Base-by-base conservation (phyloP, 1,140 invertebrate genomes). In the Charaxes varanes region DNA sequence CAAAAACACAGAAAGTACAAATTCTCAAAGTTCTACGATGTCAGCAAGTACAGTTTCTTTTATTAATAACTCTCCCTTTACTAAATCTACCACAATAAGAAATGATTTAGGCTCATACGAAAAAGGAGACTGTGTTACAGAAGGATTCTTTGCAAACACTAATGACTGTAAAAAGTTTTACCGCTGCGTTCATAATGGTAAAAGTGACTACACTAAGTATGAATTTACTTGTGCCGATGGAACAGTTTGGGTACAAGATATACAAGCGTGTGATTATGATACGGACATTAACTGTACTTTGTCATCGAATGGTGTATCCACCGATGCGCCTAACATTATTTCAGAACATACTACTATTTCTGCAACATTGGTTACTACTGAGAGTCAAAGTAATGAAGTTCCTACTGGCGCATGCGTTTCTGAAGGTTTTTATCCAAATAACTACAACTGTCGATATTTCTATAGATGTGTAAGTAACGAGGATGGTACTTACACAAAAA, bases 231-330 rank as follows among this genome's bases (percentile, higher is more conserved):
- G 92, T 68, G 90, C 89, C 7, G 80, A 86, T 41, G 91, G 91
- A 40, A 94, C 92, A 1, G 87, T 91, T 32, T 94, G 91, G 90
- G 91, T 93, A 72, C 86, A 88, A 53, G 71, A 87, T 8, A 77
- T 87, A 33, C 78, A 87, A 69, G 86, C 85, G 10, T 94, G 92
- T 68, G 92, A 93, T 72, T 87, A 92, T 69, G 82, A 87, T 26
- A 85, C 70, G 62, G 85, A 83, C 22, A 50, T 62, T 17, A 63
- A 67, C 41, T 77, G 68, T 52, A 52, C 21, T 34, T 41, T 12
- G 14, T 14, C 13, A 16, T 16, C 18, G 19, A 16, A 6, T 23
- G 16, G 12, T 22, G 11, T 61, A 38, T 57, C 53, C 15, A 56
- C 45, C 42, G 41, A 17, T 34, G 17, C 17, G 41, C 23, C 24